Conservation (phyloP, 2,888 invertebrate species). For the Ophion ellenae region DNA sequence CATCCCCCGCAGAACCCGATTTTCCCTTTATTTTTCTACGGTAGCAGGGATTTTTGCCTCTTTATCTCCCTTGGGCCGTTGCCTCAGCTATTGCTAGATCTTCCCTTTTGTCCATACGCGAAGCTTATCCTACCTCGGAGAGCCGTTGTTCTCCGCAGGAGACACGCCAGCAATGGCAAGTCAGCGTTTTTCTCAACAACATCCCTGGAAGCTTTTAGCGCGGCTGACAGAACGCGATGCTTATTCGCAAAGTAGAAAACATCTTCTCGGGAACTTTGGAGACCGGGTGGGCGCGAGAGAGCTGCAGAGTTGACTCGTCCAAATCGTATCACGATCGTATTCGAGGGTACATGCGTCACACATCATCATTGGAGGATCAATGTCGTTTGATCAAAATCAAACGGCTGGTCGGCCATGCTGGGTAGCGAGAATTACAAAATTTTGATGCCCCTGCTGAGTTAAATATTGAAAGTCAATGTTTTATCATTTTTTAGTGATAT, state of each 20-base stretch:
- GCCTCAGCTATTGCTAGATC: constrained; percentile 21
- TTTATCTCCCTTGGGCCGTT: constrained; percentile 10
- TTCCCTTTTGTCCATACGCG: constrained; percentile 1
- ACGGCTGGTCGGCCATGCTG: too few species aligned
- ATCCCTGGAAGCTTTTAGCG: constrained; percentile 25
- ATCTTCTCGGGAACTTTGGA: constrained; percentile 16
- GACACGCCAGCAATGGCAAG: constrained; percentile 20
- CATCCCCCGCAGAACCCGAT: background rate
- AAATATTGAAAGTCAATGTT: too few species aligned
- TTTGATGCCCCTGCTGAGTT: too few species aligned
- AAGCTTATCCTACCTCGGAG: background rate
- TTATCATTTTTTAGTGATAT: too few species aligned
- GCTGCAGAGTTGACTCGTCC: too few species aligned
- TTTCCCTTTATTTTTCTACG: constrained; percentile 20
- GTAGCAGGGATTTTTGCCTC: constrained; percentile 14
- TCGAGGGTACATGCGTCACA: too few species aligned
- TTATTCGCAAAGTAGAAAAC: constrained; percentile 48
- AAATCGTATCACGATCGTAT: too few species aligned
- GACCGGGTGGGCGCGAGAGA: background rate
- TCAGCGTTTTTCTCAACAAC: constrained; percentile 49
- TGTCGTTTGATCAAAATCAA: too few species aligned
- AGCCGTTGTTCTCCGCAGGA: background rate
- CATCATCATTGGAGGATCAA: too few species aligned
- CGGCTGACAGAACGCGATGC: constrained; percentile 7
- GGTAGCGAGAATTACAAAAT: too few species aligned